A percentile compares a stretch with the other conserved stretches of the same genome.
Evolutionary conservation across 2,888 invertebrate genomes (phyloP).

Genomic region (Cryptocephalus primarius): DNA sequence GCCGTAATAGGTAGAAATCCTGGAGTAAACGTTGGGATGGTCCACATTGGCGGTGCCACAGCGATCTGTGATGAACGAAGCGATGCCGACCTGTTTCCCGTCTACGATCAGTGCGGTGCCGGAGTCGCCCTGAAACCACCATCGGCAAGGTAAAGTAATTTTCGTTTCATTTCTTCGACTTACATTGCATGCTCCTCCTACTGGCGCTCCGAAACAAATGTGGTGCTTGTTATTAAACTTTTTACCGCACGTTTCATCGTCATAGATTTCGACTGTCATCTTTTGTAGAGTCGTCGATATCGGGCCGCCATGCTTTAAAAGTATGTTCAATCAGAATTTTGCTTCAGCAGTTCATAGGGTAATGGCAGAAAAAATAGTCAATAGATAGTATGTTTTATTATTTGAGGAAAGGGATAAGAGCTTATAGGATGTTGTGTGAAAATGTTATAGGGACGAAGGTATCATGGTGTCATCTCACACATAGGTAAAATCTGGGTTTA

Average conservation of each 20-base stretch:
- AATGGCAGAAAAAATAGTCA: too few relatives aligned
- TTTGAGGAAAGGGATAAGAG: too few relatives aligned
- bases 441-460: too few relatives aligned
- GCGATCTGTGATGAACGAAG: constrained; percentile 18
- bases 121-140: constrained; percentile 16
- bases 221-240: constrained; percentile 14
- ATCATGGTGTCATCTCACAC: too few relatives aligned
- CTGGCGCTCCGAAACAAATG: constrained; percentile 19
- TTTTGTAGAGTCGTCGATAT: constrained; percentile 17
- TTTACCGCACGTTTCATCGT: constrained; percentile 16
- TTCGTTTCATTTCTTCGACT: constrained; percentile 1
- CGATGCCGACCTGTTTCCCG: constrained; percentile 17
- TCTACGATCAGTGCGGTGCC: constrained; percentile 18
- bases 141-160: neutral
- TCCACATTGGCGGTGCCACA: constrained; percentile 17
- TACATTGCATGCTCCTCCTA: constrained; percentile 21
- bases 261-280: constrained; percentile 17
- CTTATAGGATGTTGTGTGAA: too few relatives aligned
- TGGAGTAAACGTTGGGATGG: constrained; percentile 13
- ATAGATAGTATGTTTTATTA: too few relatives aligned
- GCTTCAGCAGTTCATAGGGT: neutral
- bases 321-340: neutral
- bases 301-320: constrained; percentile 16
- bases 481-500: too few relatives aligned
- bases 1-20: constrained; percentile 11